Conservation (phyloP, 2,888 invertebrate genomes). For the Drosophila monieri region DNA sequence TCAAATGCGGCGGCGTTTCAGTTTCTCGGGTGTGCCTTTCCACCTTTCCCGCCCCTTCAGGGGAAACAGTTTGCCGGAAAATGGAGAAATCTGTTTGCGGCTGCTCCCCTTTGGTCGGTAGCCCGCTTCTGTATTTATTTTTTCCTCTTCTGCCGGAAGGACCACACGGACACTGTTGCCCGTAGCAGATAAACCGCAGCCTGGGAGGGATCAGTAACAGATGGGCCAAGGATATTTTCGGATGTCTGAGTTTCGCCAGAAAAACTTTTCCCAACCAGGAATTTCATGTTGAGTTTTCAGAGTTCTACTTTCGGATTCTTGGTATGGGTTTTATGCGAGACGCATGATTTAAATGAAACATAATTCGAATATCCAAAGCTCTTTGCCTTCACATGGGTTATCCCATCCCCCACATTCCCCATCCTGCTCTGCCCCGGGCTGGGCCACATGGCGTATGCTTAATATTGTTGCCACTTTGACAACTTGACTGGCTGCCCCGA, state of each 20-base stretch:
- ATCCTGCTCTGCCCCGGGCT: background rate
- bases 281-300: background rate
- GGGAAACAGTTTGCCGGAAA: background rate
- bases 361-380: background rate
- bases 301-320: background rate
- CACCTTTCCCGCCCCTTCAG: background rate
- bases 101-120: constrained; percentile 4
- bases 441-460: constrained; percentile 46
- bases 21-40: constrained; percentile 3
- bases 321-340: background rate
- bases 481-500: constrained; percentile 36
- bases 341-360: background rate
- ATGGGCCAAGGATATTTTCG: background rate
- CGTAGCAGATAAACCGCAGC: constrained; percentile 16
- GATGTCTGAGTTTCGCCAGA: no score
- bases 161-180: constrained; percentile 29
- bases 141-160: background rate
- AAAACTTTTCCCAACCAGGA: background rate
- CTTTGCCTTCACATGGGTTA: no score
- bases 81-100: constrained; percentile 29
- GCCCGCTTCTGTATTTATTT: constrained; percentile 10
- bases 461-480: constrained; percentile 36
- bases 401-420: background rate
- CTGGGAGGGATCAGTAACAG: constrained; percentile 2
- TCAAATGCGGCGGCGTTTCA: constrained; percentile 34